phyloP scores from a whole-genome alignment of 1,140 invertebrate species.

The Caenorhabditis inopinata region DNA sequence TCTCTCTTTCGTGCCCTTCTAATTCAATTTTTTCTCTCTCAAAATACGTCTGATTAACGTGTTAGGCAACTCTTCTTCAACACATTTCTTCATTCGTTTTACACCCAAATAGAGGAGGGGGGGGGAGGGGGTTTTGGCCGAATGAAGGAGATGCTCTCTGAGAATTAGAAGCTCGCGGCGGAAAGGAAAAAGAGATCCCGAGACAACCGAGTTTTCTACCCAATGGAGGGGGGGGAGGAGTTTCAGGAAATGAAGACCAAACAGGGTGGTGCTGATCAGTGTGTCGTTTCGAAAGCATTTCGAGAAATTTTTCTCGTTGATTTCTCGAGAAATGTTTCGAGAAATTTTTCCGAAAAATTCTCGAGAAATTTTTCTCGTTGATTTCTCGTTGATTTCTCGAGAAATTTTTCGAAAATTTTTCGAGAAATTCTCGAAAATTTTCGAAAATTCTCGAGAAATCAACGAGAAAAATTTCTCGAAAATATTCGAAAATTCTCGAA shows the following conservation, averaged over 20 bases:
- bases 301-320: too few relatives aligned
- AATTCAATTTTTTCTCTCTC: slow-evolving; percentile 4
- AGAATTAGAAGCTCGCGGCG: not conserved
- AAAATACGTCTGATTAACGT: slow-evolving; percentile 29
- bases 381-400: too few relatives aligned
- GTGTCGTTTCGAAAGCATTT: too few relatives aligned
- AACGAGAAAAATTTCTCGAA: too few relatives aligned
- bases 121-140: not conserved
- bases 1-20: slow-evolving; percentile 4
- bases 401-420: too few relatives aligned
- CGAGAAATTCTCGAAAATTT: too few relatives aligned
- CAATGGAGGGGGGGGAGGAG: not conserved
- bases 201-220: not conserved
- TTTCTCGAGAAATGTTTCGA: too few relatives aligned
- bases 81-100: not conserved
- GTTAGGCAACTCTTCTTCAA: not conserved
- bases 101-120: not conserved
- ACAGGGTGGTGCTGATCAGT: too few relatives aligned
- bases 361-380: too few relatives aligned
- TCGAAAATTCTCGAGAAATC: too few relatives aligned
- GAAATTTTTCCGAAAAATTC: too few relatives aligned
- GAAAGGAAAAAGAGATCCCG: not conserved
- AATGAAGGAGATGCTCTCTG: not conserved
- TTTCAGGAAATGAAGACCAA: not conserved
- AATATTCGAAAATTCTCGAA: too few relatives aligned